Evolutionary conservation across 1,140 invertebrate species (phyloP), one percentile per base, ranked within the genome.

Genomic region (Leucophenga varia): DNA sequence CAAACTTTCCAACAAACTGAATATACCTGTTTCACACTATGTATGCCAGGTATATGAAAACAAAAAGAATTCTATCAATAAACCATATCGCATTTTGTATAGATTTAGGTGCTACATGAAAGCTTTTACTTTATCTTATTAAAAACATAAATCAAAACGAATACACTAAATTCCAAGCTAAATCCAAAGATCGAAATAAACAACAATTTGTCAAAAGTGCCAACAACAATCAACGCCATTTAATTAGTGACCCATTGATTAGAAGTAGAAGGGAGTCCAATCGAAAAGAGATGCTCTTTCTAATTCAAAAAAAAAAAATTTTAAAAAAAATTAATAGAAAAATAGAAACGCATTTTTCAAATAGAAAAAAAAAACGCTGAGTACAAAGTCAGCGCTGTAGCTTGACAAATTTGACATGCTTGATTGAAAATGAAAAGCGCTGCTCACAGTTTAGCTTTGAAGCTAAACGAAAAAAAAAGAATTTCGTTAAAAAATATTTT

Each of bases 231-330:
- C 63, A 68, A 67, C 63, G 63, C 63, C 63, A 67, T 67, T 67
- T 67, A 67, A 67, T 67, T 67, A 67, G 63, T 68, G 68, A 63
- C 63, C n/a, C 63, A 67, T 67, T 67, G 63, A 67, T 67, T 59
- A 67, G 59, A 13, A 31, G 20, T 18, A 32, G 10, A 25, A n/a
- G n/a, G n/a, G n/a, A n/a, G n/a, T n/a, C n/a, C n/a, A n/a, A n/a
- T n/a, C n/a, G n/a, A n/a, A n/a, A n/a, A n/a, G n/a, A n/a, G n/a
- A n/a, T n/a, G 22, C 10, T 25, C 10, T 25, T 25, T 25, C 10
- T 25, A 6, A 6, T 25, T 25, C 22, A 6, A 5, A 25, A 25
- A 6, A 25, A 5, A 25, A 6, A 25, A 25, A 25, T 25, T 5
- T 6, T 25, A 25, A 25, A 25, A 25, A 25, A 25, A 6, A 25